A percentile compares a stretch with the other conserved stretches of the same genome.
Evolutionary conservation across 2,888 invertebrate species (phyloP).

Genomic region (Gonocerus acuteangulatus): DNA sequence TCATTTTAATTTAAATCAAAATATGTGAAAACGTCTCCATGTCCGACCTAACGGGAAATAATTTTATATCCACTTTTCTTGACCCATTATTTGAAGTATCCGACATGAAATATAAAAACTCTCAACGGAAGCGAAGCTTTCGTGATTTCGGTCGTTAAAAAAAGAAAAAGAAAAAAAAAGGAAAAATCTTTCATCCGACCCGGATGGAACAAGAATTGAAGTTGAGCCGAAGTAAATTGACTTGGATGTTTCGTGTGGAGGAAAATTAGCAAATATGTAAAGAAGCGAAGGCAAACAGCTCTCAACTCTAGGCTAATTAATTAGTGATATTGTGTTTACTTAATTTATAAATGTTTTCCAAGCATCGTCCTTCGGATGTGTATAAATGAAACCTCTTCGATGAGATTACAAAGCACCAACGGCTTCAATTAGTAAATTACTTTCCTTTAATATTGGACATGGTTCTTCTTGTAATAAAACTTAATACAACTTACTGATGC

Average conservation of each 20-base stretch:
- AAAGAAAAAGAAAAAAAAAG: too few relatives aligned
- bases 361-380: constrained; percentile 7
- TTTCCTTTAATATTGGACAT: not conserved
- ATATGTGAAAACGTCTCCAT: too few relatives aligned
- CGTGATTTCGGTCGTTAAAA: too few relatives aligned
- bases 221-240: constrained; percentile 10
- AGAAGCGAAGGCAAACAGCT: constrained; percentile 18
- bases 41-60: too few relatives aligned
- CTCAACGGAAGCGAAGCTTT: too few relatives aligned
- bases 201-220: constrained; percentile 5
- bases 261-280: constrained; percentile 26
- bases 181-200: too few relatives aligned
- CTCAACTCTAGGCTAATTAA: constrained; percentile 17
- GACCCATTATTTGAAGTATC: too few relatives aligned
- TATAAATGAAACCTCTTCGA: constrained; percentile 4
- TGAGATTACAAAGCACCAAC: constrained; percentile 7
- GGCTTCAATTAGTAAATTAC: constrained; percentile 13
- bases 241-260: constrained; percentile 20
- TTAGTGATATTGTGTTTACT: constrained; percentile 25
- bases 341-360: constrained; percentile 25
- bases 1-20: too few relatives aligned
- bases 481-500: too few relatives aligned
- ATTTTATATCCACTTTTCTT: too few relatives aligned
- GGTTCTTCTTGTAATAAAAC: too few relatives aligned
- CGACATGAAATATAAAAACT: too few relatives aligned